A percentile compares a stretch with the other conserved stretches of the same genome.
These are phyloP conservation scores for Australoheros facetus DNA, from an alignment of 2,797 vertebrate genomes.

Conservation along the genomic window DNA sequence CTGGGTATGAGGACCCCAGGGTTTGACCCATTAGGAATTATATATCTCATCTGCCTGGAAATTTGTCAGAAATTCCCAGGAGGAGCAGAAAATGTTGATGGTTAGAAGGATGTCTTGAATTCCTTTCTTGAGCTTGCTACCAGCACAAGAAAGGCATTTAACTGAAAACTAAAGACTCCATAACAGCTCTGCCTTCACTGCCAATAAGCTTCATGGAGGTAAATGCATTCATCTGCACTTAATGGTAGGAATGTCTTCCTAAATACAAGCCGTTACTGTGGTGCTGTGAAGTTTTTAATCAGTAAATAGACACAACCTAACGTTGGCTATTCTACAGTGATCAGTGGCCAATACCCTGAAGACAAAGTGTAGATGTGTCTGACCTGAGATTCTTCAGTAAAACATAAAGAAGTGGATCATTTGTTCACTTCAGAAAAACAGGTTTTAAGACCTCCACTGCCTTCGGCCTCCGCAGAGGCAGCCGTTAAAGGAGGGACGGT, in stretches of 20 bases:
- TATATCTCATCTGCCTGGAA: no score
- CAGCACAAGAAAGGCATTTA: no score
- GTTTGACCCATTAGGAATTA: not conserved
- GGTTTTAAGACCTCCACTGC: not conserved
- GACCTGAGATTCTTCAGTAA: not conserved
- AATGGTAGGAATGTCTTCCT: no score
- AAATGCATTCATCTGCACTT: no score
- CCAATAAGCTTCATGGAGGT: no score
- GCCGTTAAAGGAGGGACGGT: accelerated
- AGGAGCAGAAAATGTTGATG: no score
- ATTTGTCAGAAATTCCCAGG: no score
- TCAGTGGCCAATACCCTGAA: not conserved
- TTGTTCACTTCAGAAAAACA: not conserved
- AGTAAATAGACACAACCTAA: accelerated
- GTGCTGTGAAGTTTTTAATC: not conserved
- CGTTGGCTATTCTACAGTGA: not conserved
- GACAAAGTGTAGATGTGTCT: not conserved
- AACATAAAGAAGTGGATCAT: not conserved
- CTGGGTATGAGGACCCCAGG: accelerated
- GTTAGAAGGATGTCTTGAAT: no score
- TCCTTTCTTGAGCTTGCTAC: no score
- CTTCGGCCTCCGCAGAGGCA: not conserved
- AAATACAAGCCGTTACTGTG: no score
- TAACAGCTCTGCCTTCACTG: no score
- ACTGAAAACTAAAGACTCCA: no score